A percentile compares a stretch with the other conserved stretches of the same genome.
These are phyloP conservation scores for Callinectes sapidus DNA, from an alignment of 2,888 invertebrate genomes.

Conservation along the genomic window DNA sequence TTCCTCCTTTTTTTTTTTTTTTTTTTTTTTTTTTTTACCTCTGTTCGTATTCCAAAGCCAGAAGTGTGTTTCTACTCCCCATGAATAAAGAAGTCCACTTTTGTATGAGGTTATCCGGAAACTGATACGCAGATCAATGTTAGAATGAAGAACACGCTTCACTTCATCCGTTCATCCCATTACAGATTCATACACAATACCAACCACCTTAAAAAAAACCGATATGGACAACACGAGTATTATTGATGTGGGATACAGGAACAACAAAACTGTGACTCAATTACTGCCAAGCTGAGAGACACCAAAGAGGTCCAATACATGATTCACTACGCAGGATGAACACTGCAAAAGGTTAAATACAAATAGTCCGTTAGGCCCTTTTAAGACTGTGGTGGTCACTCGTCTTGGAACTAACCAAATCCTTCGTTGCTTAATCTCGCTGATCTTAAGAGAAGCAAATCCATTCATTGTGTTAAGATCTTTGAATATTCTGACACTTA, in stretches of 20 bases:
- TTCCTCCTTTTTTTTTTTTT: not conserved
- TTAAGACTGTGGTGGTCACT: no score
- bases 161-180: not conserved
- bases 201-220: not conserved
- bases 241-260: not conserved
- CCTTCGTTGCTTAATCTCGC: no score
- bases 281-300: no score
- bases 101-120: not conserved
- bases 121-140: not conserved
- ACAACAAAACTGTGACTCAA: not conserved
- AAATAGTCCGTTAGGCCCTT: no score
- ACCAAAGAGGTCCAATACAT: no score
- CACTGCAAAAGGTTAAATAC: no score
- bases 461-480: not conserved
- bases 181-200: not conserved
- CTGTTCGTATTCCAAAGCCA: not conserved
- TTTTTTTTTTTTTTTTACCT: not conserved
- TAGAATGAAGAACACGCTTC: not conserved
- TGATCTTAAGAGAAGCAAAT: not conserved
- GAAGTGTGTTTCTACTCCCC: not conserved
- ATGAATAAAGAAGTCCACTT: not conserved
- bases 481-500: not conserved
- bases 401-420: no score
- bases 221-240: not conserved
- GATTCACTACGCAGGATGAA: no score